Evolutionary conservation across 2,888 invertebrate species (phyloP).

Genomic region (Lapara coniferarum): DNA sequence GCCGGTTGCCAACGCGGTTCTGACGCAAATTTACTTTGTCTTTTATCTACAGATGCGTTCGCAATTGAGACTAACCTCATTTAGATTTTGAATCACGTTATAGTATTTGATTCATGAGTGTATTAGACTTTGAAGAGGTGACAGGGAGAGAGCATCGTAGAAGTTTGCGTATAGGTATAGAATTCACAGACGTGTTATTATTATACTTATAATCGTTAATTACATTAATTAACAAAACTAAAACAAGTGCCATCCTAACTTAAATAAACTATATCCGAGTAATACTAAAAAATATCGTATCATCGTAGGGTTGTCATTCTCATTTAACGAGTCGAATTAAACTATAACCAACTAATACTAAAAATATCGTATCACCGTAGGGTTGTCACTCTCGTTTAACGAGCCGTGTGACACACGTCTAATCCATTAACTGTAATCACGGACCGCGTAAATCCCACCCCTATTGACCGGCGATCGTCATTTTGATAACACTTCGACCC

Average conservation of each 20-base stretch:
- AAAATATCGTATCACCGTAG: background rate
- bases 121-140: too few species aligned
- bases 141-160: background rate
- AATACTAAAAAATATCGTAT: too few species aligned
- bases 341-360: too few species aligned
- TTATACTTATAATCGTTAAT: too few species aligned
- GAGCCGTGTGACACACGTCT: constrained; percentile 33
- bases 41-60: constrained; percentile 31
- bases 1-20: constrained; percentile 40
- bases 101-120: background rate
- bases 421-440: constrained; percentile 40
- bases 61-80: constrained; percentile 31
- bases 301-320: background rate
- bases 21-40: constrained; percentile 47
- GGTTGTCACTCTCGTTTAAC: constrained; percentile 19
- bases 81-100: background rate
- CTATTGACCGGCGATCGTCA: constrained; percentile 32
- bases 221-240: too few species aligned
- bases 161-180: background rate
- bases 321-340: constrained; percentile 25
- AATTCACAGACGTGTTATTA: too few species aligned
- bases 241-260: too few species aligned
- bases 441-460: constrained; percentile 32
- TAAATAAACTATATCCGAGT: too few species aligned
- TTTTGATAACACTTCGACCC: constrained; percentile 32